Conservation (phyloP, 1,140 invertebrate genomes). For the Acarapis woodi region DNA sequence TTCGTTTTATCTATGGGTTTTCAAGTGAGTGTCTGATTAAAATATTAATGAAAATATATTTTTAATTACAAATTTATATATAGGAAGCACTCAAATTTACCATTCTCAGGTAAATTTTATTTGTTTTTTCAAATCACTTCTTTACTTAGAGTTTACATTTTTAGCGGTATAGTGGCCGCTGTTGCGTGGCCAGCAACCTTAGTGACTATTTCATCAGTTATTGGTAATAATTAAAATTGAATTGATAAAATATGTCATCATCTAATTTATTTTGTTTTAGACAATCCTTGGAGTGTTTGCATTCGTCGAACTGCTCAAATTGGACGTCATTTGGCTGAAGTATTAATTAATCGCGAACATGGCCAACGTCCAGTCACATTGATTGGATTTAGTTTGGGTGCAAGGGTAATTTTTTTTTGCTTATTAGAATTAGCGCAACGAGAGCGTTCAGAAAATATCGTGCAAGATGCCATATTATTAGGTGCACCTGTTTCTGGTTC, state of each 20-base stretch:
- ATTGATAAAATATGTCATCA: too few species aligned
- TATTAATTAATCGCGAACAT: slow-evolving; percentile 29
- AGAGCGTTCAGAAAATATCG: slow-evolving; percentile 26
- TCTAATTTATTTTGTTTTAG: too few species aligned
- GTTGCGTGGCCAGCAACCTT: slow-evolving; percentile 36
- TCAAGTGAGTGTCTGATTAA: too few species aligned
- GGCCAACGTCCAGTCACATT: slow-evolving; percentile 36
- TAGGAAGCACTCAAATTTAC: slow-evolving; percentile 44
- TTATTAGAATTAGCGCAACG: slow-evolving; percentile 24
- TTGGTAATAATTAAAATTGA: too few species aligned
- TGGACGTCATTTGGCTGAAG: slow-evolving; percentile 35
- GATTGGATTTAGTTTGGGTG: slow-evolving; percentile 38
- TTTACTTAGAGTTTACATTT: not conserved
- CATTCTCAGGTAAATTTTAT: too few species aligned
- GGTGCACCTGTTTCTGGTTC: slow-evolving; percentile 31
- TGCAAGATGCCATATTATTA: slow-evolving; percentile 36
- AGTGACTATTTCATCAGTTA: slow-evolving; percentile 27
- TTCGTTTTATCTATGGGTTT: slow-evolving; percentile 33
- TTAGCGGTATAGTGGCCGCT: slow-evolving; percentile 30
- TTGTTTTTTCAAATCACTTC: too few species aligned
- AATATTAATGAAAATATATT: too few species aligned
- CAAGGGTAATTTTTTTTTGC: slow-evolving; percentile 39
- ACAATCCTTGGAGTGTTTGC: slow-evolving; percentile 45
- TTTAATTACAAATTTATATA: too few species aligned
- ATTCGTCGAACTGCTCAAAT: slow-evolving; percentile 29